Conservation (phyloP, 2,797 vertebrate species). For the Pyrocephalus nanus region DNA sequence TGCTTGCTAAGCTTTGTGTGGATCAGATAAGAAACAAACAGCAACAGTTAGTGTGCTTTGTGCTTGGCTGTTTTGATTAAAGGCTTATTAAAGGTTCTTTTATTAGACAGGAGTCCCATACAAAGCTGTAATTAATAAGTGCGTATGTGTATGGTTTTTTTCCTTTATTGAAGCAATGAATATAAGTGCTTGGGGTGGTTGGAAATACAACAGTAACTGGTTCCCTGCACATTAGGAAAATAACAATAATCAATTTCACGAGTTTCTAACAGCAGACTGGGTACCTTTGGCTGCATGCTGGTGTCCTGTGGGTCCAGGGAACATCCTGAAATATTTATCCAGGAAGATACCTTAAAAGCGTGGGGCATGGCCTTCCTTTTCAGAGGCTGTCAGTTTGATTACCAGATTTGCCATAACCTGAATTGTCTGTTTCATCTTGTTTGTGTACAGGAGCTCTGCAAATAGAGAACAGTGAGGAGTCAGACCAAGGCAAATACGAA, state of each 20-base stretch:
- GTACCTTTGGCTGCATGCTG: slow-evolving; percentile 32
- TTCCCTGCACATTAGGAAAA: slow-evolving; percentile 27
- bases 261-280: slow-evolving; percentile 2
- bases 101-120: background rate
- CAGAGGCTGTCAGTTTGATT: background rate
- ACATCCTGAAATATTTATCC: background rate
- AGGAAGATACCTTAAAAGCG: background rate
- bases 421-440: slow-evolving; percentile 63
- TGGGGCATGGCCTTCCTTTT: slow-evolving; percentile 13
- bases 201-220: slow-evolving; percentile 4
- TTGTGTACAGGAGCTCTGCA: slow-evolving; percentile 90
- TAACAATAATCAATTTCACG: background rate
- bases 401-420: slow-evolving; percentile 26
- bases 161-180: slow-evolving; percentile 7
- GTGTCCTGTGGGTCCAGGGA: slow-evolving; percentile 22
- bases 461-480: slow-evolving; percentile 97
- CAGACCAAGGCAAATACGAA: slow-evolving; percentile 98
- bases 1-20: slow-evolving; percentile 29
- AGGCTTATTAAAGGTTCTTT: slow-evolving; percentile 33
- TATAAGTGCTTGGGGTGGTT: background rate
- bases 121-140: slow-evolving; percentile 14
- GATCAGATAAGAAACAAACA: slow-evolving; percentile 38
- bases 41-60: slow-evolving; percentile 25
- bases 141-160: background rate
- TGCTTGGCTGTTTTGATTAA: slow-evolving; percentile 37